Base-by-base conservation (phyloP, 2,888 invertebrate genomes). In the Celastrina argiolus region DNA sequence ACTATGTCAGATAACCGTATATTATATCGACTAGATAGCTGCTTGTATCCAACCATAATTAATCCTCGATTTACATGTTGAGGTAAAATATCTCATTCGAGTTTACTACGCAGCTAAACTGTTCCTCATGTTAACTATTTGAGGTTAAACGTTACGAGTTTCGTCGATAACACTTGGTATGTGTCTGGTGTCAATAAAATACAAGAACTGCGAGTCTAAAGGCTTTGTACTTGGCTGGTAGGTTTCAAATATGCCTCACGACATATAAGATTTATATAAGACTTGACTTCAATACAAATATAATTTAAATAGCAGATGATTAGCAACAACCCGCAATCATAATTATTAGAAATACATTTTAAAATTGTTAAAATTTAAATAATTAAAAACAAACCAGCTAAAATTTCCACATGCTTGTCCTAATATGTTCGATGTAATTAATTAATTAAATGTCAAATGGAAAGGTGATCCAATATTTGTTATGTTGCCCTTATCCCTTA, bases 1-100 rank as follows among this genome's bases (percentile, higher is more conserved):
- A 66, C 22, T 42, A 59, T 66, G 59, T 66, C 66, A 66, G 66
- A 42, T 66, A 66, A 66, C 66, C 58, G 66, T 66, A 56, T 56
- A 65, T 65, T 56, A 64, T 65, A 41, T 42, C 22, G 41, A 28
- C 22, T 26, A 18, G 59, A 36, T 61, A 61, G 36, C 36, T 39
- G 16, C 36, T 16, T 61, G 59, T 59, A 36, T 18, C 61, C 10
- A 22, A 39, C 51, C 51, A 61, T 61, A 39, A 61, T 61, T 61
- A 61, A 39, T 61, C 39, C 39, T 14, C 39, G 61, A 61, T 61
- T 61, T 61, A 61, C 61, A 61, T 61, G 61, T 12, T 61, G 10
- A 36, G 18, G 61, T 18, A 14, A 14, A 61, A 36, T 22, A 39
- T 39, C 18, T 16, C 39, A 39, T 22, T 39, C 36, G 22, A 39